Conservation (phyloP, 2,113 vertebrate species). For the Zapornia atra region DNA sequence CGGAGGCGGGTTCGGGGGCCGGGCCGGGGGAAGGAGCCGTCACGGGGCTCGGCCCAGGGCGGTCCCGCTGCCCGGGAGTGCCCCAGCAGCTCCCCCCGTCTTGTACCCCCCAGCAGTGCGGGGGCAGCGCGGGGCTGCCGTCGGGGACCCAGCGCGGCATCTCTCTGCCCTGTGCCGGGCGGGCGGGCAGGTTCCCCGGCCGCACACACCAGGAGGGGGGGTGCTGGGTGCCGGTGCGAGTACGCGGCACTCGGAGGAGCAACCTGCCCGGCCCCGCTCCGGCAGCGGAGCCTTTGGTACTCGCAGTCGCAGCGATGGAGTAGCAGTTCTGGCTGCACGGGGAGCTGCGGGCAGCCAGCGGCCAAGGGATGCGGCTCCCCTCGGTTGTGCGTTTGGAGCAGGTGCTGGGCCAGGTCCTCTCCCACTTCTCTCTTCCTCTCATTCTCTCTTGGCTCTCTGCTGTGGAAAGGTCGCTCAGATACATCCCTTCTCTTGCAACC, state of each 20-base stretch:
- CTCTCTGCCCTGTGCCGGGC: neutral
- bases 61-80: neutral
- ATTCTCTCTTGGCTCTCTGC: neutral
- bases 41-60: neutral
- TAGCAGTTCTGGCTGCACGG: neutral
- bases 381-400: neutral
- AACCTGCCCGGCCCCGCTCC: neutral
- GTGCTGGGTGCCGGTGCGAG: neutral
- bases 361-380: neutral
- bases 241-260: neutral
- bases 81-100: neutral
- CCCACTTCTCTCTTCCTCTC: neutral
- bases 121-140: neutral
- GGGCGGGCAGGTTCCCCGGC: neutral
- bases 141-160: neutral
- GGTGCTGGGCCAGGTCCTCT: neutral
- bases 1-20: neutral
- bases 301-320: neutral
- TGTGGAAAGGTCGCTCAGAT: neutral
- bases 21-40: neutral
- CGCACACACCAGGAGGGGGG: rapidly evolving
- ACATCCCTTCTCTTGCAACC: neutral
- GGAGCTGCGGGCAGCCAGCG: neutral
- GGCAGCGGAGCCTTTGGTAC: neutral
- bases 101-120: neutral